Evolutionary conservation across 2,113 vertebrate species (phyloP).

Genomic region (Oncorhynchus clarkii): DNA sequence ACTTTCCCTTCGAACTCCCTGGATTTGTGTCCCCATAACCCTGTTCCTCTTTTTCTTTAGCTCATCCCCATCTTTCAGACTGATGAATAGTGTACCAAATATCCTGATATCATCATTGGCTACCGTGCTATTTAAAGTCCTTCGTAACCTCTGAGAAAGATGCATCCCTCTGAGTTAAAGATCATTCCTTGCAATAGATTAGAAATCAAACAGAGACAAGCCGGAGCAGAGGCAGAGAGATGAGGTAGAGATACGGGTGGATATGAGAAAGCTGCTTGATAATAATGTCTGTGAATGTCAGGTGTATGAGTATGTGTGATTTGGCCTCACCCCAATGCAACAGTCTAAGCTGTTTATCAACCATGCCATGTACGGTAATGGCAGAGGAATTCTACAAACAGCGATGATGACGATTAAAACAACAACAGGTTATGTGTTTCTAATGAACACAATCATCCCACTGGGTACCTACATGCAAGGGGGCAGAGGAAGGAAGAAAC

Average conservation of each 20-base stretch:
- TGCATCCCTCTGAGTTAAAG: not conserved
- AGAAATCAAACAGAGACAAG: not conserved
- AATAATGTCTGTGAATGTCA: not conserved
- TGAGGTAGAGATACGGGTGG: not conserved
- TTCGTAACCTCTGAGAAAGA: not conserved
- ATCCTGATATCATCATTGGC: not conserved
- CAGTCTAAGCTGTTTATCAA: not conserved
- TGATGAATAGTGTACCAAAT: not conserved
- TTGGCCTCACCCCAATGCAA: not conserved
- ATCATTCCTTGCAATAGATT: not conserved
- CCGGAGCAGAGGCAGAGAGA: not conserved
- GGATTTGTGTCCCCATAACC: constrained; percentile 36
- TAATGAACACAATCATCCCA: not conserved
- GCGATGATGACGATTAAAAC: not conserved
- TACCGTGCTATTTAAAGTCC: not conserved
- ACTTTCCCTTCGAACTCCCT: constrained; percentile 52
- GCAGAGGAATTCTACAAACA: not conserved
- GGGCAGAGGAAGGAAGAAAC: not conserved
- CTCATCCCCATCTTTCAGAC: not conserved
- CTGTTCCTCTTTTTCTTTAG: constrained; percentile 1
- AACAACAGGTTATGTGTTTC: not conserved
- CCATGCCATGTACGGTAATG: not conserved
- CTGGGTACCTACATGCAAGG: not conserved
- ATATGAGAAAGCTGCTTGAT: not conserved
- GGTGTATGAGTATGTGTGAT: not conserved